Evolutionary conservation across 2,113 vertebrate genomes (phyloP), one percentile per base, ranked within the genome.

Genomic region (Cryptomyrus ogoouensis): DNA sequence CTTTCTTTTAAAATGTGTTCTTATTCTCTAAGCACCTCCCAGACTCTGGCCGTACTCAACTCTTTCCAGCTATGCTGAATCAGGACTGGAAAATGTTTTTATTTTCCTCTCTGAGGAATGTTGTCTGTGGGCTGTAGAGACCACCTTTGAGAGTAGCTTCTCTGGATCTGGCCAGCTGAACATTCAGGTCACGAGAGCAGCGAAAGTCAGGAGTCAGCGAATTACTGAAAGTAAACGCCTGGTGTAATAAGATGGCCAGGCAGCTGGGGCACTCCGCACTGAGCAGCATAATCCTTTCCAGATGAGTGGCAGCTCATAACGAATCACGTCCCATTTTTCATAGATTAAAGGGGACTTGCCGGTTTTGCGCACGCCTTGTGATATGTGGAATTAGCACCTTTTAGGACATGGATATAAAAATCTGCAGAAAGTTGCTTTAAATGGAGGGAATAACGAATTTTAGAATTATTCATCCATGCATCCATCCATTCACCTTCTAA

Each of bases 121-220:
- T 92, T 44, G 88, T 92, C 91, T 94, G 93, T 85, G 92, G 94
- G 91, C 93, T 92, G 94, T 17, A 21, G 80, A 91, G 93, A 95
- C 94, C 92, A 94, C 94, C 94, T 92, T 94, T 90, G n/a, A 90
- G 85, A 42, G 74, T 47, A 42, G 44, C 44, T 53, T 42, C 52
- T 42, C 62, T 46, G 89, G 88, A 77, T 89, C 52, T 88, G 50
- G 12, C 88, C 89, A 52, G 90, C 86, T 74, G 50, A 90, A 44
- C 4, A 53, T 80, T 89, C 86, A 88, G 89, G 89, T 92, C 89
- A 87, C 83, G 89, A 70, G 80, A 89, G 92, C 84, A 90, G 94
- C 92, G 93, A 92, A 90, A 19, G 91, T 91, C 62, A 91, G 91
- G 90, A 89, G 88, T 91, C 90, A 91, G 85, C 89, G 88, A 92